Percentiles rank a stretch among this genome's conserved stretches.
Conservation (phyloP, 2,113 vertebrate genomes). For the Alaudala cheleensis region DNA sequence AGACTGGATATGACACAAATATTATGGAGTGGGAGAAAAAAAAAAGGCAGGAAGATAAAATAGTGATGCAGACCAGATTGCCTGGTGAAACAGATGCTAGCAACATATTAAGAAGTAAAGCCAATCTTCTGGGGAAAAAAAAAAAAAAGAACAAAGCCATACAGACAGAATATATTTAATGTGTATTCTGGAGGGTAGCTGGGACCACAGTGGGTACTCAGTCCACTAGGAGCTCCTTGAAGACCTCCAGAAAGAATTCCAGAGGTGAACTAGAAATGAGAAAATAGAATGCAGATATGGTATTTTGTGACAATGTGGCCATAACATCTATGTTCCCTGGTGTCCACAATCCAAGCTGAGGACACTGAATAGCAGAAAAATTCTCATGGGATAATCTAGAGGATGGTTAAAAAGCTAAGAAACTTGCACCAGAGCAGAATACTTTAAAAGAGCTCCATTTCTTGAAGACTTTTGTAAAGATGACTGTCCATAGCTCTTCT, state of each 20-base stretch:
- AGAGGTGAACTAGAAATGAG: background rate
- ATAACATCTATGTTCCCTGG: background rate
- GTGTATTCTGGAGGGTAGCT: background rate
- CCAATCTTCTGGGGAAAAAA: background rate
- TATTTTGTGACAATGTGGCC: background rate
- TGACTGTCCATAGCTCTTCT: background rate
- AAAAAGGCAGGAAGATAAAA: background rate
- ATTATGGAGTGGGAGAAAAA: background rate
- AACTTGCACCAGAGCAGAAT: background rate
- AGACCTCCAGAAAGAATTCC: background rate
- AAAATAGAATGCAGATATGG: background rate
- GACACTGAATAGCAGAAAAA: background rate
- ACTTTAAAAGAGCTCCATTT: background rate
- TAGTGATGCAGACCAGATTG: slow-evolving; percentile 40
- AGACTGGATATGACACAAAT: background rate
- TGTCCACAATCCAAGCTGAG: background rate
- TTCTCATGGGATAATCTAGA: background rate
- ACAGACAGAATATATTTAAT: background rate
- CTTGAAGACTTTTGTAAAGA: background rate
- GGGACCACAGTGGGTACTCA: background rate
- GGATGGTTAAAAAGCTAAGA: background rate
- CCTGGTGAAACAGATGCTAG: slow-evolving; percentile 23
- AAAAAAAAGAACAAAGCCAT: background rate
- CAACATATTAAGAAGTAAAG: slow-evolving; percentile 7
- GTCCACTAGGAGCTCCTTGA: background rate